Percentiles rank a stretch among this genome's conserved stretches.
These are phyloP conservation scores for Sternarchorhynchus goeldii DNA, from an alignment of 2,797 vertebrate species.

Conservation along the genomic window DNA sequence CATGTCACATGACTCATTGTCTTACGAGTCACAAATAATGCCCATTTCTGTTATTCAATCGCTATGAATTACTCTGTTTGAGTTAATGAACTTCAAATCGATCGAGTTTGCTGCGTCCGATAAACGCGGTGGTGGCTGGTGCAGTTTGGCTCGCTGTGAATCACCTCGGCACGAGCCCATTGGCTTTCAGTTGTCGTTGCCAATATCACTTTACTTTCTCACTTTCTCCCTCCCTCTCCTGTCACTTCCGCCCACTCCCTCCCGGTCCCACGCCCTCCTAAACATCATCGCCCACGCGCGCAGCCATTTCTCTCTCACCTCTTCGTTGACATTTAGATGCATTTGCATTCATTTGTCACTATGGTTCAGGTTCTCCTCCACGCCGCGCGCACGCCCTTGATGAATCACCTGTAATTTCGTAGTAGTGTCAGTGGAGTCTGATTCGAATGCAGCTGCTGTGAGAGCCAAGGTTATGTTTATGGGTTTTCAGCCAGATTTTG, in stretches of 20 bases:
- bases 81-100: background rate
- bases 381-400: constrained; percentile 23
- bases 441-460: constrained; percentile 17
- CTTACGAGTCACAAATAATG: background rate
- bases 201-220: constrained; percentile 51
- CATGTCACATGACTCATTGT: background rate
- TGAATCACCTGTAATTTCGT: constrained; percentile 52
- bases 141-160: constrained; percentile 41
- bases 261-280: constrained; percentile 47
- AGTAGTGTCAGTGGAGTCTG: constrained; percentile 20
- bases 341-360: constrained; percentile 40
- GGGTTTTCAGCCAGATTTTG: background rate
- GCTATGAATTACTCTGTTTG: background rate
- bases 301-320: constrained; percentile 40
- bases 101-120: no score
- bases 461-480: constrained; percentile 19
- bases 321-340: constrained; percentile 40
- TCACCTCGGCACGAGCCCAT: constrained; percentile 45
- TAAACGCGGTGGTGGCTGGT: no score
- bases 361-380: constrained; percentile 19
- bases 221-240: constrained; percentile 48
- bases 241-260: constrained; percentile 51
- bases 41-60: background rate
- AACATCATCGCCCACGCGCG: constrained; percentile 28
- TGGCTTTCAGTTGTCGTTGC: constrained; percentile 48